Percentiles rank a stretch among this genome's conserved stretches.
These are phyloP conservation scores for Dicentrarchus labrax DNA, from an alignment of 2,113 vertebrate genomes.

Conservation along the genomic window DNA sequence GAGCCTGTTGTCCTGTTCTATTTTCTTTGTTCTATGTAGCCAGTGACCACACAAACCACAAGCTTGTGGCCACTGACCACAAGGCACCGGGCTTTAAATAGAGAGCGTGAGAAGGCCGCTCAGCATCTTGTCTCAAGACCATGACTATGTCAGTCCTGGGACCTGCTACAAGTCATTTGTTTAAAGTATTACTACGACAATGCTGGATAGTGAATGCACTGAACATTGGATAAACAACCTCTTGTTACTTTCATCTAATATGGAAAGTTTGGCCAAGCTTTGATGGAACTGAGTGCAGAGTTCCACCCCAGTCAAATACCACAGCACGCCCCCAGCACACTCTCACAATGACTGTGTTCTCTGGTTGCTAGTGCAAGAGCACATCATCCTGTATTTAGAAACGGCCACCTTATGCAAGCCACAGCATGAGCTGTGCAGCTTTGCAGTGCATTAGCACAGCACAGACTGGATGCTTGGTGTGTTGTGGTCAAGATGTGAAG, in stretches of 20 bases:
- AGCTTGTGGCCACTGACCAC: slow-evolving; percentile 68
- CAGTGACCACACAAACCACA: slow-evolving; percentile 58
- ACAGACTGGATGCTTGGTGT: slow-evolving; percentile 4
- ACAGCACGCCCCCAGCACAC: slow-evolving; percentile 67
- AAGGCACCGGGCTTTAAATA: slow-evolving; percentile 77
- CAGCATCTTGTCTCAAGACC: slow-evolving; percentile 66
- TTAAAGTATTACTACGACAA: slow-evolving; percentile 16
- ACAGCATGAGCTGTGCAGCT: slow-evolving; percentile 51
- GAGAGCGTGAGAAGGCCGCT: slow-evolving; percentile 76
- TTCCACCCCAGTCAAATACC: slow-evolving; percentile 64
- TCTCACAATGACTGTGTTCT: slow-evolving; percentile 78
- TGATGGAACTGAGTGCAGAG: slow-evolving; percentile 58
- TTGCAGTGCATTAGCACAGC: slow-evolving; percentile 59
- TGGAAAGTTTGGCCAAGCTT: slow-evolving; percentile 70
- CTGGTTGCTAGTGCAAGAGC: slow-evolving; percentile 39
- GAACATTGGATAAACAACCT: slow-evolving; percentile 53
- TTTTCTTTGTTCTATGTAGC: slow-evolving; percentile 64
- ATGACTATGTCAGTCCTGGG: slow-evolving; percentile 35
- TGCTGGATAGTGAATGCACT: slow-evolving; percentile 24
- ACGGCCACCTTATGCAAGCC: slow-evolving; percentile 54
- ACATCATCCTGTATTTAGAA: slow-evolving; percentile 56
- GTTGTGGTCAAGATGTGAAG: slow-evolving; percentile 56
- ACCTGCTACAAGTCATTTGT: slow-evolving; percentile 33
- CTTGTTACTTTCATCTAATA: slow-evolving; percentile 64
- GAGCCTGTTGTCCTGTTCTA: slow-evolving; percentile 24